Percentiles rank a stretch among this genome's conserved stretches.
phyloP scores from a whole-genome alignment of 2,888 invertebrate genomes.

The Chrysina gloriosa region DNA sequence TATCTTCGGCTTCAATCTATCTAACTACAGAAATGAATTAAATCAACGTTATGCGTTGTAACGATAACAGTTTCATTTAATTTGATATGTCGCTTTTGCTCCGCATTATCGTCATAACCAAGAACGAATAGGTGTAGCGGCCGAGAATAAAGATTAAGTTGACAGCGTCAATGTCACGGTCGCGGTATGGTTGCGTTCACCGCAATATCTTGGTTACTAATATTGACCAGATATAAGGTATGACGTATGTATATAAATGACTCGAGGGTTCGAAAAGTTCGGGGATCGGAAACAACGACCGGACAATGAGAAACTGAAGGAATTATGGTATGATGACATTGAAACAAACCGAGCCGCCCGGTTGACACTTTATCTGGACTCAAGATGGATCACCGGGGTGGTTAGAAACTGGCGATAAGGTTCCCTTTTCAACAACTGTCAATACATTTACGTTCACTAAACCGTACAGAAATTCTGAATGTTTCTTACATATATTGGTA shows the following conservation, averaged over 20 bases:
- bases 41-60: conserved; percentile 33
- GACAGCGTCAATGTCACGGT: conserved; percentile 21
- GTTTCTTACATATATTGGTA: background rate
- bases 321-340: conserved; percentile 45
- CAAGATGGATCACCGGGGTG: conserved; percentile 47
- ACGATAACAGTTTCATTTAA: conserved; percentile 38
- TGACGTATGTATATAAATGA: conserved; percentile 2
- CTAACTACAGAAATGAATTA: conserved; percentile 37
- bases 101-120: conserved; percentile 10
- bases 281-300: background rate
- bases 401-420: conserved; percentile 25
- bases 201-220: conserved; percentile 30
- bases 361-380: conserved; percentile 49
- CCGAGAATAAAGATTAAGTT: conserved; percentile 8
- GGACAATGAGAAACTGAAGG: background rate
- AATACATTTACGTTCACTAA: conserved; percentile 31
- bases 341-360: conserved; percentile 46
- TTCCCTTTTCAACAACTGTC: conserved; percentile 26
- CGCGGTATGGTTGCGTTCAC: conserved; percentile 14
- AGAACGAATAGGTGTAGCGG: conserved; percentile 10
- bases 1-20: conserved; percentile 23
- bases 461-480: background rate
- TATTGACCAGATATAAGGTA: conserved; percentile 20
- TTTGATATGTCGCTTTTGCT: conserved; percentile 27
- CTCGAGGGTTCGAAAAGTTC: background rate